Conservation (phyloP, 2,888 invertebrate species). For the Limnephilus lunatus region DNA sequence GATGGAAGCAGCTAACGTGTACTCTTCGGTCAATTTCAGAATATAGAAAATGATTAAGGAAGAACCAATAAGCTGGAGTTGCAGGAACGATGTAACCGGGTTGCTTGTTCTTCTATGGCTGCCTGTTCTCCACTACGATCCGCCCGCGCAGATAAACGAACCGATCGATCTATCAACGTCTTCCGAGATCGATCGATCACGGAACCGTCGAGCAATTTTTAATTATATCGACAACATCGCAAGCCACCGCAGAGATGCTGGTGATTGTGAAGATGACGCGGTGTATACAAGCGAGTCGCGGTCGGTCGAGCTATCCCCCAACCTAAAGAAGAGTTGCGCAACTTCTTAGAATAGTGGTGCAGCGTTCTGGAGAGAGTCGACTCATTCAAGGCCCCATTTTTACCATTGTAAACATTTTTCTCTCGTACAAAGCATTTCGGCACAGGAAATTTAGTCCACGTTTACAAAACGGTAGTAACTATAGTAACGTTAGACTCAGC, state of each 20-base stretch:
- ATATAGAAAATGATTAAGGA: background rate
- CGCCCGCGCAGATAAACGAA: constrained; percentile 32
- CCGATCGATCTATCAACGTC: constrained; percentile 53
- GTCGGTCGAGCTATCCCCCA: background rate
- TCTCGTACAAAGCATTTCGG: background rate
- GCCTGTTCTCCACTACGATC: background rate
- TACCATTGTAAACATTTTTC: background rate
- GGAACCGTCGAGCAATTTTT: constrained; percentile 53
- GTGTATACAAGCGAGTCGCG: background rate
- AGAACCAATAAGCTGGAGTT: background rate
- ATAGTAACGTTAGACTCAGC: background rate
- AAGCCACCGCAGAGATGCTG: background rate
- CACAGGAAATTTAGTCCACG: background rate
- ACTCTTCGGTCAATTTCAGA: background rate
- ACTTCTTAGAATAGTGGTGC: constrained; percentile 26
- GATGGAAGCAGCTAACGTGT: background rate
- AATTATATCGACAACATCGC: constrained; percentile 39
- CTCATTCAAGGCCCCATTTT: background rate
- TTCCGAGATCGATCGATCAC: constrained; percentile 47
- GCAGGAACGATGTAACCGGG: background rate
- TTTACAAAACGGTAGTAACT: background rate
- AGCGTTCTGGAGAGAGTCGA: constrained; percentile 19
- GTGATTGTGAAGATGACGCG: constrained; percentile 34
- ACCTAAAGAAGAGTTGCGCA: constrained; percentile 17
- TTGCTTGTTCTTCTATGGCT: background rate